These are phyloP conservation scores for Schrankia costaestrigalis DNA, from an alignment of 2,888 invertebrate species.

Conservation along the genomic window DNA sequence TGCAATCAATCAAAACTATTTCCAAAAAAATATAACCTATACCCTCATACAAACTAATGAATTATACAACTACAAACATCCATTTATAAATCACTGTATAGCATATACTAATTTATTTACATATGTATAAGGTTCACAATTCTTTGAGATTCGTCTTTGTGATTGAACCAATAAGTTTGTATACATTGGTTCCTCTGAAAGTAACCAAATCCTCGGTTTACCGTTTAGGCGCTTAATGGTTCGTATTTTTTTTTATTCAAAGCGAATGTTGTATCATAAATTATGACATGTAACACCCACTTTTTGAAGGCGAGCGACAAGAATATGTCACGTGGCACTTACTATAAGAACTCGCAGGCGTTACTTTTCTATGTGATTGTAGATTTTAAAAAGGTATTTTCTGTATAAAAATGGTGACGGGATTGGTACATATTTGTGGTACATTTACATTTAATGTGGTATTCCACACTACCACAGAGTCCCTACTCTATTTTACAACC, in stretches of 20 bases:
- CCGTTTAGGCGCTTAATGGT: slow-evolving; percentile 72
- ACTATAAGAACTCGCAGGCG: slow-evolving; percentile 11
- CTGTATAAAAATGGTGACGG: no score
- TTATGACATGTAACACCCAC: slow-evolving; percentile 69
- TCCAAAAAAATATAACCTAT: slow-evolving; percentile 22
- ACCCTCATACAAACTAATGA: slow-evolving; percentile 34
- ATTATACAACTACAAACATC: slow-evolving; percentile 22
- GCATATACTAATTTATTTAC: no score
- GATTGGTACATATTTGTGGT: no score
- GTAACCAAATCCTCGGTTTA: slow-evolving; percentile 67
- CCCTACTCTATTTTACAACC: no score
- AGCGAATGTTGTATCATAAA: slow-evolving; percentile 68
- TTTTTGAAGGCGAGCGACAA: slow-evolving; percentile 32
- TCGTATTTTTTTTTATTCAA: slow-evolving; percentile 47
- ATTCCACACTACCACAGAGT: no score
- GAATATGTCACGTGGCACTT: slow-evolving; percentile 22
- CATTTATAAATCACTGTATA: no score
- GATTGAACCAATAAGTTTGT: slow-evolving; percentile 6
- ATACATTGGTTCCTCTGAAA: slow-evolving; percentile 43
- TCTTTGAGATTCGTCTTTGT: not conserved
- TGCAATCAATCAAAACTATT: slow-evolving; percentile 34
- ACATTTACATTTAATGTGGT: no score
- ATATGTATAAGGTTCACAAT: slow-evolving; percentile 12
- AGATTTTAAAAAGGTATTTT: not conserved
- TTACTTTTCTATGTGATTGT: not conserved